Evolutionary conservation across 2,888 invertebrate species (phyloP), one percentile per base, ranked within the genome.

Genomic region (Actias luna): DNA sequence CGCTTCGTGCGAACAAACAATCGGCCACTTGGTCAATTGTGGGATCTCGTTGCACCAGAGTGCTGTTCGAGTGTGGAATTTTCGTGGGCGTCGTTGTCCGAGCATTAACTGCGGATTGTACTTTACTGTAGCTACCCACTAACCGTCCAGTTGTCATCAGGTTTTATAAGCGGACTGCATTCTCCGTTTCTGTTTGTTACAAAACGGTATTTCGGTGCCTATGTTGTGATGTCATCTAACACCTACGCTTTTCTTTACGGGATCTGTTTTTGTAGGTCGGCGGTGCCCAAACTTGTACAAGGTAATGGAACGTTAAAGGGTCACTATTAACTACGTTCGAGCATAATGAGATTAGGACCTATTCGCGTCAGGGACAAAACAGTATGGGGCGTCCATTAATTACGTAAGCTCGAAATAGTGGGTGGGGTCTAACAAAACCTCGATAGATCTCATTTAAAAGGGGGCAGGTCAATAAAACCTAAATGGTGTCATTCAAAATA

Each of bases 81-180:
- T 72, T 65, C 69, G 79, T 81, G 76, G 81, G 82, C 75, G 78
- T 70, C 66, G 52, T 60, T 60, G 64, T 65, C 70, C 69, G 64
- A 69, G 16, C 55, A 7, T 55, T 55, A n/a, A 29, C 52, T 5
- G 16, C n/a, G 29, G 16, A 14, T 5, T 50, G 25, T 50, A 50
- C 10, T 22, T 22, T 8, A 8, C 5, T 10, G 10, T 1, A 46
- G 8, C 46, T 50, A 50, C 46, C 25, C 46, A 25, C 46, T 50
- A 25, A 16, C 25, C 12, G 29, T 16, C 29, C 55, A 16, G 27
- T 29, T 18, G 29, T n/a, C 55, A 29, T 55, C 55, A n/a, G 8
- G 55, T 29, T 55, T 55, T 29, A 29, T 29, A 29, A 55, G 29
- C 29, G 27, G 64, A 7, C n/a, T 5, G 55, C 60, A 58, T 62